Conservation (phyloP, 2,888 invertebrate species). For the Operophtera brumata region DNA sequence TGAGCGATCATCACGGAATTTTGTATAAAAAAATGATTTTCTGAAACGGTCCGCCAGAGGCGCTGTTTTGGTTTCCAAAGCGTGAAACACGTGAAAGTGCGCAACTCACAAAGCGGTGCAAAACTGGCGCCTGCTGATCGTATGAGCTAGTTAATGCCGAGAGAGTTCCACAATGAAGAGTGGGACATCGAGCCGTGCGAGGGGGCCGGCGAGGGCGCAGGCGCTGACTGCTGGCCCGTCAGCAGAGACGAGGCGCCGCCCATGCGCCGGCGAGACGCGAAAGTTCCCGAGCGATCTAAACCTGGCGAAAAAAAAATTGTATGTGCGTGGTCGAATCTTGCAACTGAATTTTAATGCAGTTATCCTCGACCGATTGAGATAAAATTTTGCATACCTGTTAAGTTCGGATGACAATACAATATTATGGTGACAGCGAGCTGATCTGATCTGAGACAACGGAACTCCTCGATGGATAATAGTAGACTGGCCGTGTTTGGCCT, state of each 20-base stretch:
- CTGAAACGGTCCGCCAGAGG: too few species aligned
- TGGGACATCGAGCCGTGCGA: conserved; percentile 40
- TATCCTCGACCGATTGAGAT: too few species aligned
- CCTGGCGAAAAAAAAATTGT: conserved; percentile 33
- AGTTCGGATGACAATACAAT: too few species aligned
- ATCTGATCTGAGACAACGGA: too few species aligned
- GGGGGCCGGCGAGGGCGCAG: conserved; percentile 48
- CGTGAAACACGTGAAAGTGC: not conserved
- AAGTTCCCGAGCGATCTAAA: conserved; percentile 47
- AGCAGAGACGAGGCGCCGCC: conserved; percentile 43
- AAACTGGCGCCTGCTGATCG: not conserved
- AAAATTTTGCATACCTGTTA: too few species aligned
- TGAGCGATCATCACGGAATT: too few species aligned
- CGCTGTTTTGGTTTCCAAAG: not conserved
- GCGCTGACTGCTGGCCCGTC: conserved; percentile 34
- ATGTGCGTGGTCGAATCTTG: too few species aligned
- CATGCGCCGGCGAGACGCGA: conserved; percentile 54
- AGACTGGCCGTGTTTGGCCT: too few species aligned
- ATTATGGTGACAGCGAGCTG: too few species aligned
- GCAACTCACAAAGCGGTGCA: not conserved
- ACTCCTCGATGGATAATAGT: too few species aligned
- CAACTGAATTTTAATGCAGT: too few species aligned
- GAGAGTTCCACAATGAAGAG: conserved; percentile 49
- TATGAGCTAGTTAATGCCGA: conserved; percentile 46
- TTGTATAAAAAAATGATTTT: too few species aligned